Conservation (phyloP, 1,140 invertebrate genomes). For the Cryptotermes secundus region DNA sequence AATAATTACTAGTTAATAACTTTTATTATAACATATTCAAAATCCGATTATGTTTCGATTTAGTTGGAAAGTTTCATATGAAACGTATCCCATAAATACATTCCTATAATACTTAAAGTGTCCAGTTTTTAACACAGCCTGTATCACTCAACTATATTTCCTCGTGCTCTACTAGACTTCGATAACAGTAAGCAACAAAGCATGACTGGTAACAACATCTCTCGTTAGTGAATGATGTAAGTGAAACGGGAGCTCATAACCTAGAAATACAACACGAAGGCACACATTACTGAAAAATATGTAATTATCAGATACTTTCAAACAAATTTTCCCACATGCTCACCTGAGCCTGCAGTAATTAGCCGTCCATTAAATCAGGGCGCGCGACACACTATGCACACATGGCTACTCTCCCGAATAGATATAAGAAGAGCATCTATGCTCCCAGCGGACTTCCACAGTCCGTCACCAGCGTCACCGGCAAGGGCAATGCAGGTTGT, state of each 20-base stretch:
- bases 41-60: too few relatives aligned
- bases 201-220: not conserved
- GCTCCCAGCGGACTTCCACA: not conserved
- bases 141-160: not conserved
- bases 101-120: too few relatives aligned
- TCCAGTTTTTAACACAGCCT: too few relatives aligned
- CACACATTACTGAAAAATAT: not conserved
- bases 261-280: not conserved
- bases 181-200: not conserved
- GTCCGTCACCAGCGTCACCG: not conserved
- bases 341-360: conserved; percentile 1
- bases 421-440: not conserved
- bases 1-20: too few relatives aligned
- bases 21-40: too few relatives aligned
- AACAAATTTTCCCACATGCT: not conserved
- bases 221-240: not conserved
- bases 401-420: not conserved
- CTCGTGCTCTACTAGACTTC: not conserved
- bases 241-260: not conserved
- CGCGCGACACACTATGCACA: not conserved
- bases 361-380: not conserved
- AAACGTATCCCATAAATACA: too few relatives aligned
- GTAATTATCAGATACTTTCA: not conserved
- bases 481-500: not conserved
- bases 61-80: too few relatives aligned